Percentiles rank a stretch among this genome's conserved stretches.
Evolutionary conservation across 1,140 invertebrate species (phyloP).

Genomic region (Hycleus cichorii): DNA sequence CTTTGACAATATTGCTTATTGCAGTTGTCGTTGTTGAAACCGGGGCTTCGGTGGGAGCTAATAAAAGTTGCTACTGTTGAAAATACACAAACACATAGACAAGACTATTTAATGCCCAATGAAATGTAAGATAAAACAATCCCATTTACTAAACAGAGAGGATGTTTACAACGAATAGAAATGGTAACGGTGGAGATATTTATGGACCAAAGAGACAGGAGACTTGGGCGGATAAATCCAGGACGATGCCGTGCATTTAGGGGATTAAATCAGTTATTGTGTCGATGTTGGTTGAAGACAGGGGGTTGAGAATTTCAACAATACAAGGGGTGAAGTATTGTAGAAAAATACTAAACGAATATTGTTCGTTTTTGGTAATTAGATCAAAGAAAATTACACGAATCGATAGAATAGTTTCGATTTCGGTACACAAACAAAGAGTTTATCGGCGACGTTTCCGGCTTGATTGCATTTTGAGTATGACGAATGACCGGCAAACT

Average conservation of each 20-base stretch:
- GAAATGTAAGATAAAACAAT: slow-evolving; percentile 32
- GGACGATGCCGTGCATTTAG: slow-evolving; percentile 18
- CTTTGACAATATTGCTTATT: slow-evolving; percentile 25
- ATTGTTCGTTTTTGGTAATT: no score
- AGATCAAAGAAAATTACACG: no score
- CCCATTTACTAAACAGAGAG: slow-evolving; percentile 21
- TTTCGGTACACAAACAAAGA: background rate
- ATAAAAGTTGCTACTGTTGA: slow-evolving; percentile 22
- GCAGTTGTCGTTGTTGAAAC: background rate
- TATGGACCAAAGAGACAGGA: slow-evolving; percentile 10
- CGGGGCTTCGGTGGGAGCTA: slow-evolving; percentile 5
- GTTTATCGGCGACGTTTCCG: background rate
- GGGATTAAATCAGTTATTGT: slow-evolving; percentile 27
- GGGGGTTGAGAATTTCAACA: slow-evolving; percentile 3
- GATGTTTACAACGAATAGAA: slow-evolving; percentile 26
- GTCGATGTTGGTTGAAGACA: background rate
- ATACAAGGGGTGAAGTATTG: background rate
- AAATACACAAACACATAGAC: background rate
- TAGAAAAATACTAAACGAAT: background rate
- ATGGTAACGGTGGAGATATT: slow-evolving; percentile 11
- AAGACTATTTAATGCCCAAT: slow-evolving; percentile 28
- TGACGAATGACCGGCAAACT: slow-evolving; percentile 33
- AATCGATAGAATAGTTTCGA: no score
- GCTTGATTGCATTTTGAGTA: slow-evolving; percentile 39
- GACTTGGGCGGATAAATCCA: slow-evolving; percentile 17